These are phyloP conservation scores for Rhabdomys pumilio DNA, from an alignment of 2,797 vertebrate genomes.

Conservation along the genomic window DNA sequence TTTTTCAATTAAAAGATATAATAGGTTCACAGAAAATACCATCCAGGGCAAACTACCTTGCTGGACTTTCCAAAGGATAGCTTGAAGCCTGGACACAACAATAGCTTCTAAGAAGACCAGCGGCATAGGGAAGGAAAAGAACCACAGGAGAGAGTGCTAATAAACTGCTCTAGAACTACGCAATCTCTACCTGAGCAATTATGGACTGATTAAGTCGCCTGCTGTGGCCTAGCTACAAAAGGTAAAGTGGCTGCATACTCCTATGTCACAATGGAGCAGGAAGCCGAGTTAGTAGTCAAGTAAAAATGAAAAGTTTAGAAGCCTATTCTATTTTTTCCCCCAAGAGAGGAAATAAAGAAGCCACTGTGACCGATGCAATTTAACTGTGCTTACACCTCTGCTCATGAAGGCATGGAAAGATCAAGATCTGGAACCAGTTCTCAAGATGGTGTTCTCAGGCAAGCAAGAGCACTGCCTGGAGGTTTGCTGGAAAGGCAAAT, in stretches of 20 bases:
- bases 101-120: neutral
- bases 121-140: accelerated
- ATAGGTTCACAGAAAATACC: slow-evolving; percentile 20
- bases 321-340: neutral
- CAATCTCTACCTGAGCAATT: neutral
- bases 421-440: neutral
- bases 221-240: neutral
- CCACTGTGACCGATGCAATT: neutral
- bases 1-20: neutral
- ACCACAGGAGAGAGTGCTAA: neutral
- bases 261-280: neutral
- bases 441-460: neutral
- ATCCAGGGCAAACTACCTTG: neutral
- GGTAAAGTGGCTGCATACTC: neutral
- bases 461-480: no score
- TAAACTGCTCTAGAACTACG: neutral
- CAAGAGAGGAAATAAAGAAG: neutral
- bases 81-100: neutral
- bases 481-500: neutral
- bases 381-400: neutral
- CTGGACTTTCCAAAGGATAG: accelerated
- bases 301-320: neutral
- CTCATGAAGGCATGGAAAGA: neutral
- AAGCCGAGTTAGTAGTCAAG: neutral
- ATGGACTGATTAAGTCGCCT: neutral